Evolutionary conservation across 2,888 invertebrate genomes (phyloP), one percentile per base, ranked within the genome.

Genomic region (Pristionchus exspectatus): DNA sequence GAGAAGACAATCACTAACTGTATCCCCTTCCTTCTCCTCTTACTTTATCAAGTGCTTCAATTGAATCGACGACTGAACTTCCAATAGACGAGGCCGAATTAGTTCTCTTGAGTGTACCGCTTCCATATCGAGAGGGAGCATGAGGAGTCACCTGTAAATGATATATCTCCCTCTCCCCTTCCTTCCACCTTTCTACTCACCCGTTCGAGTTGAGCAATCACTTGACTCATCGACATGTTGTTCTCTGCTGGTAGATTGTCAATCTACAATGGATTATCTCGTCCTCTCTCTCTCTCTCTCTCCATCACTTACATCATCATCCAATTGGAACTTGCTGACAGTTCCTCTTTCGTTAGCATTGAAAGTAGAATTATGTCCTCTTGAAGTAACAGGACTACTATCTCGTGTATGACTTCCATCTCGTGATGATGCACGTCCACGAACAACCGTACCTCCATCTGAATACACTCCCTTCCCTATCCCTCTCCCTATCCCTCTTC

Each of bases 1-100:
- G 44, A 9, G 12, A 27, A 93, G 91, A 77, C 92, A 93, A 90
- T 93, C 93, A 54, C 4, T 18, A 4, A 27, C 33, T 50, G 33
- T 77, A 24, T 5, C 14, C 4, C 24, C 18, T 38, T 30, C 30
- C 12, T 27, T 30, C 30, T 50, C 44, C 44, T n/a, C 54, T 50
- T 3, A 88, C 88, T n/a, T 77, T 88, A 56, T 88, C 88, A 18
- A 88, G 88, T 59, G 74, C 77, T 59, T 88, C 88, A 2, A 88
- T 54, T 7, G 88, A 56, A 33, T 88, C 88, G 24, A 88, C 74
- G 50, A 87, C 50, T 9, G 87, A 87, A 38, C 88, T 88, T 74
- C 77, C 88, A 33, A 88, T 88, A 30, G 88, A 88, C 18, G 88
- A 88, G 0, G 54, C 12, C 21, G 88, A 88, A 56, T 88, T 74